Base-by-base conservation (phyloP, 53 echinoderm and acorn worm species). In the Astropecten irregularis region DNA sequence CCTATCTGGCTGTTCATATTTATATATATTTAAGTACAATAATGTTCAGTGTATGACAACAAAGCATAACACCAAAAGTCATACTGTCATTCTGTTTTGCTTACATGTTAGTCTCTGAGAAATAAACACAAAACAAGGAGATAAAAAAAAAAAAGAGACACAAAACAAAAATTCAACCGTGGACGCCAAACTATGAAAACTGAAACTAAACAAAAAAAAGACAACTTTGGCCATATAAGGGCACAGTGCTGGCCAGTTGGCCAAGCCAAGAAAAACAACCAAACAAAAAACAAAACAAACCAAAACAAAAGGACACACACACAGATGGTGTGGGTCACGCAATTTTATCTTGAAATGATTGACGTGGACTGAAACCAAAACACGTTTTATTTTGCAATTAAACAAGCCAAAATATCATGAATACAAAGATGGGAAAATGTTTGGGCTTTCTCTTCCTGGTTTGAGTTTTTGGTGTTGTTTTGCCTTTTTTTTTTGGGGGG, bases 161-260 rank as follows among this genome's bases (percentile, higher is more conserved):
- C 46, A 33, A 61, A 42, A 79, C 79, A 79, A 15, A 58, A 56
- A 76, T 56, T 57, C 14, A 37, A 56, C 20, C 15, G 28, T 36
- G 57, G 76, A 76, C n/a, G n/a, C n/a, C n/a, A n/a, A 79, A 62
- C 62, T 47, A 40, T 61, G 61, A 62, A 79, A 79, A 79, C 79
- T 79, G 79, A 79, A 79, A 79, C 79, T 18, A 61, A 47, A 57
- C 28, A 42, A 16, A 8, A 33, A 35, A n/a, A n/a, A n/a, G 27
- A 39, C 13, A 13, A 15, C 10, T 50, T 40, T 51, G 28, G 57
- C 74, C 33, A 51, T 19, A 53, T 44, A 53, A 73, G 34, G 57
- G 10, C 18, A 61, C 28, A 47, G n/a, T 48, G 9, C 2, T 6
- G 79, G 29, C 23, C 27, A 7, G 15, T 10, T 20, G 25, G 13